Conservation (phyloP, 64 coral and sea anemone species). For the Stylophora pistillata region DNA sequence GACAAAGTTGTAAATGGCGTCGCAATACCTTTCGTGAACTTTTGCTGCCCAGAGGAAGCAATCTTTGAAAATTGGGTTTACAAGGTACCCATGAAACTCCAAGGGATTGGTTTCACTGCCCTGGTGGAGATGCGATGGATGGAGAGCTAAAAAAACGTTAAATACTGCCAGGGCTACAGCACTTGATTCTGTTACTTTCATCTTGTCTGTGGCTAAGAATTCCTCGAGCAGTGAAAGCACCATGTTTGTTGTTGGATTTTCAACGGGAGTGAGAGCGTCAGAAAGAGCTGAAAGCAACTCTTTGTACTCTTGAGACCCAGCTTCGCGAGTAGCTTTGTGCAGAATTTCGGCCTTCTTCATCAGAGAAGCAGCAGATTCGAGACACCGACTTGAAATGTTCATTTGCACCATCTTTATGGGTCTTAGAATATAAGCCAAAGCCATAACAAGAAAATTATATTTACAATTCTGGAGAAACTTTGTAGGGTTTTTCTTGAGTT, state of each 20-base stretch:
- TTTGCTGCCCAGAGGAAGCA: conserved; percentile 60
- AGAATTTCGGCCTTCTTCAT: conserved; percentile 48
- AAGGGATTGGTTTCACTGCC: background rate
- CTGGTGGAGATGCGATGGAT: conserved; percentile 25
- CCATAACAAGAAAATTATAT: conserved; percentile 85
- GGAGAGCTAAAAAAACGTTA: conserved; percentile 68
- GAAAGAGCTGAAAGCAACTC: background rate
- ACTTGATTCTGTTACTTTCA: conserved; percentile 83
- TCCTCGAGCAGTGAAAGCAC: conserved; percentile 59
- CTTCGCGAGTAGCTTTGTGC: conserved; percentile 17
- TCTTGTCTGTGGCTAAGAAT: conserved; percentile 50
- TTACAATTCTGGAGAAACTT: conserved; percentile 74
- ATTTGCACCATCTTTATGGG: conserved; percentile 2
- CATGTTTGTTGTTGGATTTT: conserved; percentile 3
- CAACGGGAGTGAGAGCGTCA: background rate
- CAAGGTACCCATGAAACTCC: conserved; percentile 35
- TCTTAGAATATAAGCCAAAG: conserved; percentile 51
- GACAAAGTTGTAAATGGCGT: conserved; percentile 88
- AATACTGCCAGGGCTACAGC: conserved; percentile 80
- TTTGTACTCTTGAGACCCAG: background rate
- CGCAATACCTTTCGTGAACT: conserved; percentile 66
- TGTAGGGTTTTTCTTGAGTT: conserved; percentile 25
- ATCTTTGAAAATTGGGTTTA: conserved; percentile 58
- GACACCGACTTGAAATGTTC: background rate
- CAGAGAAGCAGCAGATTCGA: conserved; percentile 6